Evolutionary conservation across 2,797 vertebrate species (phyloP).

Genomic region (Periparus ater): DNA sequence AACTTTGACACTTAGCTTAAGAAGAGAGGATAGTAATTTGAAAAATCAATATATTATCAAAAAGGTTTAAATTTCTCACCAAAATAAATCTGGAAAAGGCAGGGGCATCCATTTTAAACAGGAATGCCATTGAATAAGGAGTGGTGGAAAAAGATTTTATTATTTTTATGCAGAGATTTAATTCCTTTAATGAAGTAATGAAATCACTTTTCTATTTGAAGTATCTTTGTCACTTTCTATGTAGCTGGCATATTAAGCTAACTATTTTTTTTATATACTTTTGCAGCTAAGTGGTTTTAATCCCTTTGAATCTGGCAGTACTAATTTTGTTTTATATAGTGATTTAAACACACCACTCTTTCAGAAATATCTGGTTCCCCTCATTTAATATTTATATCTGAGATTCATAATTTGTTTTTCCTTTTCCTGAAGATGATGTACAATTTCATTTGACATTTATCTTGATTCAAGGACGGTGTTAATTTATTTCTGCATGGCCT

Average conservation of each 20-base stretch:
- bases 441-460: constrained; percentile 25
- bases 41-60: background rate
- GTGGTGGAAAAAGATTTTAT: background rate
- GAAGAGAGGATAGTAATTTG: background rate
- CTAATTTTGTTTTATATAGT: background rate
- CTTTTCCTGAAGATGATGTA: background rate
- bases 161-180: background rate
- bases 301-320: background rate
- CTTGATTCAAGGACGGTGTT: constrained; percentile 9
- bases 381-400: constrained; percentile 26
- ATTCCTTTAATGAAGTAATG: background rate
- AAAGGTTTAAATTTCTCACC: background rate
- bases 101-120: background rate
- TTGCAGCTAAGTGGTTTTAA: background rate
- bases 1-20: background rate
- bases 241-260: background rate
- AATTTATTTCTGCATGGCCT: background rate
- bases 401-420: constrained; percentile 20
- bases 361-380: background rate
- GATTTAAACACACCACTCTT: background rate
- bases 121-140: background rate
- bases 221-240: background rate
- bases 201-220: background rate
- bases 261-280: background rate
- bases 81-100: background rate